Evolutionary conservation across 1,140 invertebrate genomes (phyloP), one percentile per base, ranked within the genome.

Genomic region (Zophobas morio): DNA sequence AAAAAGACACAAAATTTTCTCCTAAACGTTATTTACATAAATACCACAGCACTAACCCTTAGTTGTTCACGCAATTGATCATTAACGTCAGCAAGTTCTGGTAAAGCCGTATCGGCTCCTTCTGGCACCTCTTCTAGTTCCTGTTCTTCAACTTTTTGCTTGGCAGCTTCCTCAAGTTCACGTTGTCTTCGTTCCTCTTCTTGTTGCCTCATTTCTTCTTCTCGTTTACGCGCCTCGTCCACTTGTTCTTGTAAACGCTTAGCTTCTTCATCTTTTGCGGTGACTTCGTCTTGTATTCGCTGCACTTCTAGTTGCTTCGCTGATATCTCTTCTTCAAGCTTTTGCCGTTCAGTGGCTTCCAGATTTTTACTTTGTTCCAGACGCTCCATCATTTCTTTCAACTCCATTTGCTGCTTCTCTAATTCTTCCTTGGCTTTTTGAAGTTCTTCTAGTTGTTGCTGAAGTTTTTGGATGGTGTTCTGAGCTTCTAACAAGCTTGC

Each of bases 351-450:
- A 2, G 93, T 95, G 47, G 93, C 92, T 87, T 98, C 96, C 95
- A 98, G 94, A 84, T 96, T 93, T 88, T 92, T 92, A 80, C 89
- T 90, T 84, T 91, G 94, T 88, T 98, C 96, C 77, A 99, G 90
- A 84, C 96, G 92, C 78, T 93, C 91, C 93, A 97, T 96, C 95
- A 99, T 97, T 35, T 89, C 92, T 81, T 95, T 93, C 82, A 94
- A 86, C 87, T 94, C 93, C 80, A 93, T 93, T 88, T 98, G 95
- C 82, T 95, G 92, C 81, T 91, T 88, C 88, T 99, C 98, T 40
- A 99, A 88, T 85, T 97, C 95, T 85, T 99, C 96, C 87, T 99
- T 99, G 82, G 98, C 96, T 78, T 92, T 91, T 88, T 97, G 95
- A 82, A 96, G 87, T 84, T 98, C 95, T 83, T 91, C 91, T 66